phyloP scores from a whole-genome alignment of 2,113 vertebrate genomes.

The Oryzias woworae region DNA sequence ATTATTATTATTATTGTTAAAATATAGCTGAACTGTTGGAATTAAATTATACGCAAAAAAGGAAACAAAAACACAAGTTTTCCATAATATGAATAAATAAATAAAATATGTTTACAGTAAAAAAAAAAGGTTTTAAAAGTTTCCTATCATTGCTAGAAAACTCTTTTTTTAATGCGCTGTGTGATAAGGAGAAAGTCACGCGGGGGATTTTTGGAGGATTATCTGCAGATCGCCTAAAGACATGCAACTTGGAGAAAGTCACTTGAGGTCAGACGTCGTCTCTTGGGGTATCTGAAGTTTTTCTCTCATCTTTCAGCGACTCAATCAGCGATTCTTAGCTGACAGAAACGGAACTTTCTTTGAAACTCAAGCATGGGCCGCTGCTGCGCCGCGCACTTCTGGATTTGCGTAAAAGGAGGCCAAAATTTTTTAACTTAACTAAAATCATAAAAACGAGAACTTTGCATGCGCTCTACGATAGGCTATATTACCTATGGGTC shows the following conservation, averaged over 20 bases:
- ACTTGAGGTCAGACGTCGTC: slow-evolving; percentile 50
- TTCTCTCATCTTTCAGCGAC: slow-evolving; percentile 47
- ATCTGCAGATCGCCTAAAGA: slow-evolving; percentile 31
- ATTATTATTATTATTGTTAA: neutral
- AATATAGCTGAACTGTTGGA: neutral
- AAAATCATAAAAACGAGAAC: too few species aligned
- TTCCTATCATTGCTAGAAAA: too few species aligned
- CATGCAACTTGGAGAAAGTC: slow-evolving; percentile 23
- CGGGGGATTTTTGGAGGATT: slow-evolving; percentile 3
- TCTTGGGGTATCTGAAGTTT: slow-evolving; percentile 36
- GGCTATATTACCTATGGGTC: too few species aligned
- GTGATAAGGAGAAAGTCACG: neutral
- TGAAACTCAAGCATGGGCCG: slow-evolving; percentile 6
- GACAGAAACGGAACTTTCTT: slow-evolving; percentile 19
- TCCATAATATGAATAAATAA: too few species aligned
- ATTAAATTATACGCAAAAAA: too few species aligned
- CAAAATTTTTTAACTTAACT: too few species aligned
- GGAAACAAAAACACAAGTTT: too few species aligned
- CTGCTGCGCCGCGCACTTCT: neutral
- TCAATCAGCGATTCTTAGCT: slow-evolving; percentile 40
- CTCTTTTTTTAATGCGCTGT: too few species aligned
- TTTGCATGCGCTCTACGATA: too few species aligned
- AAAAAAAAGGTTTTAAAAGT: too few species aligned
- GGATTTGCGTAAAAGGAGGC: too few species aligned
- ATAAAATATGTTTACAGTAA: too few species aligned